Evolutionary conservation across 1,140 invertebrate genomes (phyloP), one percentile per base, ranked within the genome.

Genomic region (Bactericera cockerelli): DNA sequence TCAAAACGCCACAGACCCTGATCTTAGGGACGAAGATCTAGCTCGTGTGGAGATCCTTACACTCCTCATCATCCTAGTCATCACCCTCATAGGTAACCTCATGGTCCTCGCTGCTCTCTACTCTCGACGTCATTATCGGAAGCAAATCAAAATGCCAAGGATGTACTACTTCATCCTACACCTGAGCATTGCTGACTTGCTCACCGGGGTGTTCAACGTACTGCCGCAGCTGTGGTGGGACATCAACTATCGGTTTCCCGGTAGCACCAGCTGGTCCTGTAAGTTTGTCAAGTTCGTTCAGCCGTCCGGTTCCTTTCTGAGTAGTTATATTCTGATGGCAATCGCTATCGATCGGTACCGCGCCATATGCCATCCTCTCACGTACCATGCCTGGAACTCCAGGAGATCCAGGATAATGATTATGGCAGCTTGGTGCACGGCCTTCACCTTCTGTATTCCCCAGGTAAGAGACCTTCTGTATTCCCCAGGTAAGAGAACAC

Each of bases 121-220:
- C 69, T 66, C 73, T 26, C 68, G 75, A 64, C 69, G 72, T 53
- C 74, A 71, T 63, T 65, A 61, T 6, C 70, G 70, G 8, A 70
- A 75, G 2, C 64, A 72, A 55, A 76, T 77, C 61, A 79, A 81
- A 66, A 74, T 83, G 33, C 79, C 79, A 1, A 72, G 84, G 38
- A 86, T 87, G 79, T 82, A 84, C 66, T 80, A 83, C 68, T 85
- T 86, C 67, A 81, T 87, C 22, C 71, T 84, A 57, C 82, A 86
- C 66, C 70, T 87, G 26, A 81, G 81, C 62, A 73, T 86, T 21
- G 81, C 83, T 0, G 85, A 87, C 68, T 69, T 87, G 22, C 70
- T 84, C 56, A 84, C 83, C 0, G 84, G 81, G 1, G 74, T 86
- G 61, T 75, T 85, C 39, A 82, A 83, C 65, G 80, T 84, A 11